These are phyloP conservation scores for Tolmerus cingulatus DNA, from an alignment of 2,888 invertebrate species.

Conservation along the genomic window DNA sequence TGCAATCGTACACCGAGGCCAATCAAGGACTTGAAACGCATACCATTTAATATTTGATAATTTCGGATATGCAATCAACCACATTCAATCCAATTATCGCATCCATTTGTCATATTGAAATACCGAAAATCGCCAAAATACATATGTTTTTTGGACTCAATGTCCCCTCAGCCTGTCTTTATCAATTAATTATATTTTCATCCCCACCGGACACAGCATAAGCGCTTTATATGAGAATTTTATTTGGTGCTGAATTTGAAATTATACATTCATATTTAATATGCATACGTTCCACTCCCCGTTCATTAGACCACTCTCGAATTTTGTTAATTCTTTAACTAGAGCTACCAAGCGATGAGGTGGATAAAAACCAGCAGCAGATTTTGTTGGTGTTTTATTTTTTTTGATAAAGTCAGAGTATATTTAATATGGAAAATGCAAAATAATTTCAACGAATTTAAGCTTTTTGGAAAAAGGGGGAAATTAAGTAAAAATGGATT, in stretches of 20 bases:
- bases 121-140: neutral
- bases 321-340: neutral
- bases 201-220: neutral
- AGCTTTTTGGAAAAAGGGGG: neutral
- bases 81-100: neutral
- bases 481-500: neutral
- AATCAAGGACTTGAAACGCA: neutral
- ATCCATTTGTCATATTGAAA: neutral
- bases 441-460: neutral
- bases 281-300: neutral
- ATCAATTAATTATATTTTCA: neutral
- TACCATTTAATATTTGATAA: neutral
- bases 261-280: neutral
- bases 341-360: neutral
- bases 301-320: neutral
- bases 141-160: neutral
- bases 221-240: neutral
- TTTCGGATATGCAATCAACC: neutral
- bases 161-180: neutral
- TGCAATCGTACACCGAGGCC: neutral
- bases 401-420: neutral
- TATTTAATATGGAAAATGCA: neutral
- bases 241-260: neutral
- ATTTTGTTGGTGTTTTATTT: neutral
- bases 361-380: neutral